A percentile compares a stretch with the other conserved stretches of the same genome.
These are phyloP conservation scores for Ganaspis brasiliensis DNA, from an alignment of 2,888 invertebrate genomes.

Conservation along the genomic window DNA sequence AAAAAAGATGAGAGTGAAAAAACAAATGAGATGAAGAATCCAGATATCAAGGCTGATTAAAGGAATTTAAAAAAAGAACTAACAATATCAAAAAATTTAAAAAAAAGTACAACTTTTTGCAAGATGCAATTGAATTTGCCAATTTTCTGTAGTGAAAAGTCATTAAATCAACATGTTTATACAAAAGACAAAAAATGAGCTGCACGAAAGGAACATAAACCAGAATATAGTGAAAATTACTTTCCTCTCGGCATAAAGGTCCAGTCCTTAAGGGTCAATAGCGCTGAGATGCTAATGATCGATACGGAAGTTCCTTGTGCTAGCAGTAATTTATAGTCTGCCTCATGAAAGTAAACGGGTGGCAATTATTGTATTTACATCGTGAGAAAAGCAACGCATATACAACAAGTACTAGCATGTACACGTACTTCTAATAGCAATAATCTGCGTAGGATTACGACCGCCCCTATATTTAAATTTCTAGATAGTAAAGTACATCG, in stretches of 20 bases:
- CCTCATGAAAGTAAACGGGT: constrained; percentile 44
- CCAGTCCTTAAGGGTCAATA: constrained; percentile 40
- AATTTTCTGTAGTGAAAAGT: background rate
- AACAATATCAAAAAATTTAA: no score
- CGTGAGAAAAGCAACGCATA: constrained; percentile 43
- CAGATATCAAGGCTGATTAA: no score
- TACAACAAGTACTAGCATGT: constrained; percentile 36
- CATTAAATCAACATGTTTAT: constrained; percentile 2
- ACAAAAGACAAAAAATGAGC: background rate
- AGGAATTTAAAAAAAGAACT: no score
- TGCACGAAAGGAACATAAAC: constrained; percentile 14
- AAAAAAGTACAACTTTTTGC: no score
- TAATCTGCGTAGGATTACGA: constrained; percentile 43
- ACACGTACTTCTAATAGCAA: constrained; percentile 41
- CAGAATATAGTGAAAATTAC: constrained; percentile 35
- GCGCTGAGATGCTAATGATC: constrained; percentile 43
- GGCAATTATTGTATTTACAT: constrained; percentile 44
- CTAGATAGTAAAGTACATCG: constrained; percentile 21
- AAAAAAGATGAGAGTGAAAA: no score
- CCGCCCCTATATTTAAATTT: constrained; percentile 42
- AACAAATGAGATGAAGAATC: no score
- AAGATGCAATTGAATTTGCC: background rate
- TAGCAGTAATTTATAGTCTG: constrained; percentile 42
- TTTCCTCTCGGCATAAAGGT: constrained; percentile 34
- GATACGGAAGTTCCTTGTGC: constrained; percentile 42